A percentile compares a stretch with the other conserved stretches of the same genome.
Conservation (phyloP, 2,797 vertebrate species). For the Rhynchotus rufescens region DNA sequence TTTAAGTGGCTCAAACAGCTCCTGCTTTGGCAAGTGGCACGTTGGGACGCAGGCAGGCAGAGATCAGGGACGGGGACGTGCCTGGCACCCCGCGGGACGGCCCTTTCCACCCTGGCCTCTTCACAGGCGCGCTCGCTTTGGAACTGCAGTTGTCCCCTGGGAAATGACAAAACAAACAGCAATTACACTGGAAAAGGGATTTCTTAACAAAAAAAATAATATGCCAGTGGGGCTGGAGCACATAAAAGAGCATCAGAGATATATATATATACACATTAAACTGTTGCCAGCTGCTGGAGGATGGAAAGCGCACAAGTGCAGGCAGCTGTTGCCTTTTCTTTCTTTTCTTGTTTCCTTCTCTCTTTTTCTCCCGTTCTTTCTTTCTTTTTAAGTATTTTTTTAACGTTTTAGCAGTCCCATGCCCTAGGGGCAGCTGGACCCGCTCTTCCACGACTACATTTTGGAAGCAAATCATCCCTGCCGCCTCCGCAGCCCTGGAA, state of each 20-base stretch:
- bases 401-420: no score
- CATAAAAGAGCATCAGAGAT: not conserved
- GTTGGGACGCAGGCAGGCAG: slow-evolving; percentile 31
- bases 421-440: no score
- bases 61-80: no score
- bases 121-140: slow-evolving; percentile 42
- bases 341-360: not conserved
- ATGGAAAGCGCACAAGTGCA: not conserved
- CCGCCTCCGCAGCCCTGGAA: not conserved
- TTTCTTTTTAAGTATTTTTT: no score
- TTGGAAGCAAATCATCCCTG: not conserved
- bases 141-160: slow-evolving; percentile 68
- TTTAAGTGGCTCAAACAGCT: slow-evolving; percentile 44
- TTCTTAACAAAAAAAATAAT: not conserved
- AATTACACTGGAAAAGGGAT: slow-evolving; percentile 59
- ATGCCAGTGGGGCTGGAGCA: slow-evolving; percentile 48
- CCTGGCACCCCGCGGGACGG: not conserved
- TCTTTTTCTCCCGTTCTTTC: not conserved
- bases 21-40: slow-evolving; percentile 17
- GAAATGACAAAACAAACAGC: slow-evolving; percentile 73
- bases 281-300: slow-evolving; percentile 22
- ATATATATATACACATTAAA: not conserved
- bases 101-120: not conserved
- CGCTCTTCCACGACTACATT: not conserved
- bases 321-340: not conserved